These are phyloP conservation scores for Drosophila mojavensis DNA, from an alignment of 1,140 invertebrate species.

Conservation along the genomic window DNA sequence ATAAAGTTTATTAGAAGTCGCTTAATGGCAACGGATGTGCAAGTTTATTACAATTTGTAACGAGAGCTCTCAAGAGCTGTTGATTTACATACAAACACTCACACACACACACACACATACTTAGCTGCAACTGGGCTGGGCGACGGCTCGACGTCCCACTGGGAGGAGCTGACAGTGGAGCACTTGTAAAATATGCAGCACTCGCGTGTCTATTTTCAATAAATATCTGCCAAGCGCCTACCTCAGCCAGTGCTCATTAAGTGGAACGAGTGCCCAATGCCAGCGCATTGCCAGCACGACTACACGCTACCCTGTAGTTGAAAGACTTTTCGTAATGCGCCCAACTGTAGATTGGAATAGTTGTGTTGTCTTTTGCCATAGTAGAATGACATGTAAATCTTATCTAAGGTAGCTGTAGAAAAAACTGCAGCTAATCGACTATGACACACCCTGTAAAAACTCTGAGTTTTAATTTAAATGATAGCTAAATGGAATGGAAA, in stretches of 20 bases:
- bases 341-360: too few relatives aligned
- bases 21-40: slow-evolving; percentile 77
- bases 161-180: slow-evolving; percentile 18
- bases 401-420: too few relatives aligned
- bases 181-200: slow-evolving; percentile 77
- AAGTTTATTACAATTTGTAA: slow-evolving; percentile 81
- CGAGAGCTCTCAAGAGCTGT: slow-evolving; percentile 62
- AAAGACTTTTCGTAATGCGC: too few relatives aligned
- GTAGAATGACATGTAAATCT: too few relatives aligned
- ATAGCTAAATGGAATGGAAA: too few relatives aligned
- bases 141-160: not conserved
- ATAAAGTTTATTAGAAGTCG: slow-evolving; percentile 82
- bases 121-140: not conserved
- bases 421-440: not conserved
- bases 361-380: too few relatives aligned
- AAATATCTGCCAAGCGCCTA: slow-evolving; percentile 53
- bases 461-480: too few relatives aligned
- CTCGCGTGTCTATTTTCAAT: slow-evolving; percentile 79
- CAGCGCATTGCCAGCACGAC: not conserved
- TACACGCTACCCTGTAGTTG: not conserved
- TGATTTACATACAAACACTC: slow-evolving; percentile 43
- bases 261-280: slow-evolving; percentile 37
- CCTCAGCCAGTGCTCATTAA: slow-evolving; percentile 32
- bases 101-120: slow-evolving; percentile 20
- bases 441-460: not conserved